Conservation (phyloP, 2,888 invertebrate genomes). For the Glaucopsyche alexis region DNA sequence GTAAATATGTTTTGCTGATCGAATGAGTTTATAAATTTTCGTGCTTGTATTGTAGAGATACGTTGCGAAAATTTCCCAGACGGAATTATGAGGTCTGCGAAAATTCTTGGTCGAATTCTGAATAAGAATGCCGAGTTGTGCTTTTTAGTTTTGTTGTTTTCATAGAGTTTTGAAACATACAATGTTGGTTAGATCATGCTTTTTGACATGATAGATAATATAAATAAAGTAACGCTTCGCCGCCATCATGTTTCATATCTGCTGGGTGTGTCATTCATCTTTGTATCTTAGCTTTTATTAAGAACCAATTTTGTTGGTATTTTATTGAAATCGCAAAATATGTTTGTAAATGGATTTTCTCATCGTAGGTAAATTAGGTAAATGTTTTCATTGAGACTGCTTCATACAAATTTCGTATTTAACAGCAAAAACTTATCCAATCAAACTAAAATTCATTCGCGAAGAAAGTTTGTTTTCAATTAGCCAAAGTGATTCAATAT, state of each 20-base stretch:
- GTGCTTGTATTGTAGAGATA: not conserved
- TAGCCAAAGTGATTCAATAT: not conserved
- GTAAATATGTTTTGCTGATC: constrained; percentile 16
- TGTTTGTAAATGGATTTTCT: not conserved
- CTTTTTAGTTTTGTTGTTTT: not conserved
- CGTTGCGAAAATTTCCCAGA: not conserved
- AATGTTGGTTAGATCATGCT: no score
- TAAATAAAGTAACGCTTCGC: not conserved
- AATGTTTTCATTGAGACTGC: not conserved
- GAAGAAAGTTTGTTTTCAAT: not conserved
- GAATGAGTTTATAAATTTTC: constrained; percentile 13
- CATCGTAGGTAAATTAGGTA: not conserved
- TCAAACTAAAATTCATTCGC: not conserved
- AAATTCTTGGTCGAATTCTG: not conserved
- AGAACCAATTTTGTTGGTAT: no score
- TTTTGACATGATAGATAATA: not conserved
- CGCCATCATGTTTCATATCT: not conserved
- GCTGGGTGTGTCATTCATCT: no score
- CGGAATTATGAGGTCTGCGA: not conserved
- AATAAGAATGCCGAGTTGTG: constrained; percentile 4
- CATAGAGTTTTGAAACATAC: not conserved
- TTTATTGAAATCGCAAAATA: not conserved
- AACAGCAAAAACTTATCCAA: not conserved
- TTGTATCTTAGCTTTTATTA: no score
- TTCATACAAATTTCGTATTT: not conserved